Percentiles rank a stretch among this genome's conserved stretches.
Conservation (phyloP, 1,140 invertebrate genomes). For the Antheraea pernyi region DNA sequence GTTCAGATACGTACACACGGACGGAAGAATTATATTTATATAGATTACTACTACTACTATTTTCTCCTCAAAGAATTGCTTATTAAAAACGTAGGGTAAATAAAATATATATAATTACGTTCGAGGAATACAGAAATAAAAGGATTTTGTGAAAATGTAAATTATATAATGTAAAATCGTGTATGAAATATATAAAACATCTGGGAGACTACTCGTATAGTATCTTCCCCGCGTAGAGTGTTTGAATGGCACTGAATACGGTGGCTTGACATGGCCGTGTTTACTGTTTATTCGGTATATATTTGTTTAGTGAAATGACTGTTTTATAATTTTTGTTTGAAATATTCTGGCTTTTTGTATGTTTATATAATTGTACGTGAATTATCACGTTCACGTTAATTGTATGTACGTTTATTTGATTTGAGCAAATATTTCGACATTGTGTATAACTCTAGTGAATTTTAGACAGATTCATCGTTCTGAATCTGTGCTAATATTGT, state of each 20-base stretch:
- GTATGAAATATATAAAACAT: not conserved
- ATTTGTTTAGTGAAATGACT: slow-evolving; percentile 1
- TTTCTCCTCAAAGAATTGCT: too few relatives aligned
- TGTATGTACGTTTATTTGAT: not conserved
- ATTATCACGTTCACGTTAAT: not conserved
- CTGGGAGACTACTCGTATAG: not conserved
- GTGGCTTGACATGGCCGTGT: not conserved
- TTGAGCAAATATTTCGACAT: not conserved
- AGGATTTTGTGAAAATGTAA: too few relatives aligned
- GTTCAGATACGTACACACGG: too few relatives aligned
- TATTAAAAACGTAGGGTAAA: too few relatives aligned
- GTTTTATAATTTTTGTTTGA: not conserved
- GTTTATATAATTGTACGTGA: not conserved
- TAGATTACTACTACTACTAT: too few relatives aligned
- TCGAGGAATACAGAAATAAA: too few relatives aligned
- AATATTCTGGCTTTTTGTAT: not conserved
- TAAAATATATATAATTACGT: too few relatives aligned
- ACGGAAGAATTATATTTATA: too few relatives aligned
- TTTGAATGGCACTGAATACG: not conserved
- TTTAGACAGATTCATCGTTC: not conserved
- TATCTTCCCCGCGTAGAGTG: not conserved
- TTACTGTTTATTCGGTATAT: slow-evolving; percentile 1
- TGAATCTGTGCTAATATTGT: not conserved
- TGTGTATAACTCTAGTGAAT: not conserved
- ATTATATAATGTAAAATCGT: not conserved